A percentile compares a stretch with the other conserved stretches of the same genome.
Conservation (phyloP, 1,140 invertebrate species). For the Whitmania pigra region DNA sequence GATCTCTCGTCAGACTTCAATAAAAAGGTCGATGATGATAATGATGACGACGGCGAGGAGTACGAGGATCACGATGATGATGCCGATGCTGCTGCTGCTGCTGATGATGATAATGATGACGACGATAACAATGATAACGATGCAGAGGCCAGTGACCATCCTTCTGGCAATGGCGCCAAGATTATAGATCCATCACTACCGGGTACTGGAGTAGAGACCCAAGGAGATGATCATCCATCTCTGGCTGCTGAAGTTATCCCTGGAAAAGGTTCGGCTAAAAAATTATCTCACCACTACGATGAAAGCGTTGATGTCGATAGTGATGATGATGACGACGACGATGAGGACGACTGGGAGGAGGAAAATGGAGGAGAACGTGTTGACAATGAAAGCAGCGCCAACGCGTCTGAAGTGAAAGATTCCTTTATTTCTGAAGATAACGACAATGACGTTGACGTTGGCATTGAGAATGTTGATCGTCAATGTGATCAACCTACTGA, state of each 20-base stretch:
- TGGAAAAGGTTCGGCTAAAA: neutral
- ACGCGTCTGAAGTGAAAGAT: too few species aligned
- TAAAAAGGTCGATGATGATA: neutral
- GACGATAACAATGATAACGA: neutral
- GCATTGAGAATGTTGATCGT: too few species aligned
- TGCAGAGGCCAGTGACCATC: neutral
- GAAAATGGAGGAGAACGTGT: neutral
- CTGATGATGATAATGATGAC: neutral
- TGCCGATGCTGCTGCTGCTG: too few species aligned
- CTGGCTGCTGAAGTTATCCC: neutral
- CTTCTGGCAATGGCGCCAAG: neutral
- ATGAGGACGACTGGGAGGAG: neutral
- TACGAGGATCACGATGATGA: neutral
- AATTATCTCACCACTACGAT: neutral
- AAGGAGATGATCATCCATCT: neutral
- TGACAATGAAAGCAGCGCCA: neutral
- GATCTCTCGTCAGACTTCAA: conserved; percentile 1
- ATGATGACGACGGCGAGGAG: neutral
- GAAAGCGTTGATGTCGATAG: neutral
- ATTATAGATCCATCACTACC: neutral
- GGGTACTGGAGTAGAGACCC: neutral
- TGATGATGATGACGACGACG: neutral
- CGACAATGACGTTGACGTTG: too few species aligned
- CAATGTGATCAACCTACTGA: too few species aligned
- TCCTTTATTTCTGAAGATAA: too few species aligned